Evolutionary conservation across 2,888 invertebrate genomes (phyloP).

Genomic region (Neoaliturus tenellus): DNA sequence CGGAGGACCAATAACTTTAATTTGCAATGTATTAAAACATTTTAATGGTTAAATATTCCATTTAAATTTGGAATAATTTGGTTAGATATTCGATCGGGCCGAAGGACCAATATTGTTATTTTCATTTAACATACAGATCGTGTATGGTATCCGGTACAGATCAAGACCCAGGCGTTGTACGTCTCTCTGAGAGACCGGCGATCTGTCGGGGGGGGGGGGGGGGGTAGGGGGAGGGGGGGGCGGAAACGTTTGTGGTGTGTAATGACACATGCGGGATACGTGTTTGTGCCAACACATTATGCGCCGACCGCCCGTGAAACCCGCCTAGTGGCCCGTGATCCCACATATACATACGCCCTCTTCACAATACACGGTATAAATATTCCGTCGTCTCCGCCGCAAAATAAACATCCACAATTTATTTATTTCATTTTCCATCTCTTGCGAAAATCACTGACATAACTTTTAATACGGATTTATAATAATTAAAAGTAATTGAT

Average conservation of each 20-base stretch:
- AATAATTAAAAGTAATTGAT: too few species aligned
- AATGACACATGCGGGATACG: conserved; percentile 32
- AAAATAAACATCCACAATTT: too few species aligned
- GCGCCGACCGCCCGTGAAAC: conserved; percentile 11
- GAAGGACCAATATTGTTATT: too few species aligned
- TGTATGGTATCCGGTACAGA: background rate
- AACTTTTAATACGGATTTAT: too few species aligned
- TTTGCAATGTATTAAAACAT: too few species aligned
- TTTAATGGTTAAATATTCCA: too few species aligned
- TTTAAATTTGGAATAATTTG: too few species aligned
- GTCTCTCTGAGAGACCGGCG: background rate
- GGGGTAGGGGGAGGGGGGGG: background rate
- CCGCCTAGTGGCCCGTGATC: background rate
- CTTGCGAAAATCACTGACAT: too few species aligned
- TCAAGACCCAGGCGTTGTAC: background rate
- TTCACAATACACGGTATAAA: background rate
- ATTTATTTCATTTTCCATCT: too few species aligned
- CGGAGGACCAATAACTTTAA: too few species aligned
- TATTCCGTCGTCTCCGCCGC: background rate
- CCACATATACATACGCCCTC: background rate
- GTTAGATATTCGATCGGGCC: too few species aligned
- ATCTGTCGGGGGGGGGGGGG: background rate
- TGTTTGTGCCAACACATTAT: conserved; percentile 49
- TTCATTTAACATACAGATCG: too few species aligned
- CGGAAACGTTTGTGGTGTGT: conserved; percentile 22